Conservation (phyloP, 53 echinoderm and acorn worm species). For the Mesocentrotus franciscanus region DNA sequence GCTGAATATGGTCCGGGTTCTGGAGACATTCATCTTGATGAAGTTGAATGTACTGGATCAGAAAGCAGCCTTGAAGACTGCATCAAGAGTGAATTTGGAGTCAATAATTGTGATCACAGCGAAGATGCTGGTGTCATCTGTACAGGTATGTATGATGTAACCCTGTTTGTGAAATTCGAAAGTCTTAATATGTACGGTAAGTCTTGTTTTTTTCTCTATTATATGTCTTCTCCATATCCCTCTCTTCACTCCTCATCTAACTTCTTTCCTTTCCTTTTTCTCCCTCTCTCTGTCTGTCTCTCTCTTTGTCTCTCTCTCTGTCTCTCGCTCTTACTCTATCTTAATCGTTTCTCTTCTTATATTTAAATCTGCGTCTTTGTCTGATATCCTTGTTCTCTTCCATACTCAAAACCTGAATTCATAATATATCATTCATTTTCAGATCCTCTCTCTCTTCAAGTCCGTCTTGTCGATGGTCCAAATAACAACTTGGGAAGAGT, state of each 20-base stretch:
- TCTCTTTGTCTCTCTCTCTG: not conserved
- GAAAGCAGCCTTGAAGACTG: not conserved
- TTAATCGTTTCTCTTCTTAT: too few species aligned
- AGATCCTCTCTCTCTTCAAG: not conserved
- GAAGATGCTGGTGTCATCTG: not conserved
- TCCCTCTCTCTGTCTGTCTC: too few species aligned
- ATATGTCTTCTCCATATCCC: not conserved
- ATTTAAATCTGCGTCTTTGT: not conserved
- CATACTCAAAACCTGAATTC: not conserved
- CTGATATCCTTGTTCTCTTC: not conserved
- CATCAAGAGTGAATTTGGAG: not conserved
- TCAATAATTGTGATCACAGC: not conserved
- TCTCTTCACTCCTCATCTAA: not conserved
- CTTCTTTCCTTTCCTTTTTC: too few species aligned
- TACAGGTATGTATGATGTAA: not conserved
- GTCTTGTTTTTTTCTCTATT: not conserved
- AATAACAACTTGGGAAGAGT: not conserved
- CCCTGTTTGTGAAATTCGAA: not conserved
- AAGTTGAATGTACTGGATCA: not conserved
- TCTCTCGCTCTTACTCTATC: not conserved
- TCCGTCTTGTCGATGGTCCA: slow-evolving; percentile 5
- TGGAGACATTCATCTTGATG: slow-evolving; percentile 2
- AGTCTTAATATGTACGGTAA: not conserved
- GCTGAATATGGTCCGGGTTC: not conserved
- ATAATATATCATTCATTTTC: not conserved